Conservation (phyloP, 2,888 invertebrate genomes). For the Cordylochernes scorpioides region DNA sequence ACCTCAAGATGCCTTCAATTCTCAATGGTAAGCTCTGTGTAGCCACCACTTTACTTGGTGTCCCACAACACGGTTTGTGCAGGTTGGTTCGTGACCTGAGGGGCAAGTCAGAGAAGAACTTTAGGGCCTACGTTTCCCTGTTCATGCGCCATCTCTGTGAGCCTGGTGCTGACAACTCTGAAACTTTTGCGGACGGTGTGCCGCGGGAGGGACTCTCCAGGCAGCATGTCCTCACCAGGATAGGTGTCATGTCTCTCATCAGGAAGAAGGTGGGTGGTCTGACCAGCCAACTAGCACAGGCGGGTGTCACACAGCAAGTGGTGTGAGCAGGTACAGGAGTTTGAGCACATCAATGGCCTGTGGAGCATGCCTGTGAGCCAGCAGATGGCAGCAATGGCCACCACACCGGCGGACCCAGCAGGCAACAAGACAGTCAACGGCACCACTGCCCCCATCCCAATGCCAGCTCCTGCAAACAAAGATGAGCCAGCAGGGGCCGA, state of each 20-base stretch:
- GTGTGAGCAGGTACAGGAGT: constrained; percentile 54
- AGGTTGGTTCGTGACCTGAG: constrained; percentile 76
- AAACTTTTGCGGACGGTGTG: constrained; percentile 91
- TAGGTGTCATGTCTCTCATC: constrained; percentile 95
- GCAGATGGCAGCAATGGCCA: constrained; percentile 5
- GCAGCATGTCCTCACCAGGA: constrained; percentile 86
- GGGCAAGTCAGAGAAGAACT: constrained; percentile 92
- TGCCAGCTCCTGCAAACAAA: not conserved
- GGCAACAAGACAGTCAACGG: constrained; percentile 11
- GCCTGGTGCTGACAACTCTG: constrained; percentile 93
- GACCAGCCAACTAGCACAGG: too few relatives aligned
- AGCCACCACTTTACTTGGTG: too few relatives aligned
- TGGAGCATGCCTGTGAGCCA: constrained; percentile 82
- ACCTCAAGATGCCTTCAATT: constrained; percentile 94
- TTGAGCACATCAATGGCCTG: constrained; percentile 89
- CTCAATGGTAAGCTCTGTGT: constrained; percentile 79
- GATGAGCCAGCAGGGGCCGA: not conserved
- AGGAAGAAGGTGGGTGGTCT: constrained; percentile 46
- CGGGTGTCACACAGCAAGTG: too few relatives aligned
- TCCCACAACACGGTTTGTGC: too few relatives aligned
- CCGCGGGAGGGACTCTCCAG: constrained; percentile 86
- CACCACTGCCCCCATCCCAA: constrained; percentile 8
- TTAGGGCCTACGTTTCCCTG: constrained; percentile 88
- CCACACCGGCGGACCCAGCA: constrained; percentile 3
- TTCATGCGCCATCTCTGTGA: constrained; percentile 99